phyloP scores from a whole-genome alignment of 2,888 invertebrate genomes.

The Actias luna region DNA sequence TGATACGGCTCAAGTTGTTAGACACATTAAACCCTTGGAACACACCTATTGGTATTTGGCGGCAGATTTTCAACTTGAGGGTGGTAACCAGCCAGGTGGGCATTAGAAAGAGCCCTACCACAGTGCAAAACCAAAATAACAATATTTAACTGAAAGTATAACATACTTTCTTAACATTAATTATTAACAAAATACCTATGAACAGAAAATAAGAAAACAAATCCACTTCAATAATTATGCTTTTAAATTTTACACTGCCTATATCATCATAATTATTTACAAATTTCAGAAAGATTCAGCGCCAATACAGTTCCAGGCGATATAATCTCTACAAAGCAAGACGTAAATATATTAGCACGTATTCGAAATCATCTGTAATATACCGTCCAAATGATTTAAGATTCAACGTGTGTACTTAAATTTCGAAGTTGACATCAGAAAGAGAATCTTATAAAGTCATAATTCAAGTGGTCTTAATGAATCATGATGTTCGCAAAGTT shows the following conservation, averaged over 20 bases:
- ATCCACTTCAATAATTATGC: not conserved
- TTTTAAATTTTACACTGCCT: not conserved
- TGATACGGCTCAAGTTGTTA: no score
- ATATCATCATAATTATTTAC: not conserved
- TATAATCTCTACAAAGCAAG: slow-evolving; percentile 63
- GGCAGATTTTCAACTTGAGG: no score
- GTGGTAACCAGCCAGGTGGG: no score
- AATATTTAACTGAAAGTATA: no score
- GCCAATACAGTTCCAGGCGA: slow-evolving; percentile 68
- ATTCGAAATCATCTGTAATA: slow-evolving; percentile 74
- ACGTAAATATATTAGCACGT: slow-evolving; percentile 77
- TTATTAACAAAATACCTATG: not conserved
- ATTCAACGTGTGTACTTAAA: slow-evolving; percentile 55
- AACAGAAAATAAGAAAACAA: not conserved
- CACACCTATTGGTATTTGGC: no score
- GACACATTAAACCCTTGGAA: no score
- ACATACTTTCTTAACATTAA: no score
- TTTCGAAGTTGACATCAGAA: slow-evolving; percentile 81
- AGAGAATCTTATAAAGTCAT: slow-evolving; percentile 76
- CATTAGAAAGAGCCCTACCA: no score
- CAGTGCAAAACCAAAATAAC: no score
- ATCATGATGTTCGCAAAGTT: slow-evolving; percentile 28
- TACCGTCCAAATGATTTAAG: slow-evolving; percentile 67
- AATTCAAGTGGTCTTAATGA: slow-evolving; percentile 68
- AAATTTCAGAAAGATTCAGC: slow-evolving; percentile 53